Base-by-base conservation (phyloP, 2,797 vertebrate species). In the Diplodus sargus region DNA sequence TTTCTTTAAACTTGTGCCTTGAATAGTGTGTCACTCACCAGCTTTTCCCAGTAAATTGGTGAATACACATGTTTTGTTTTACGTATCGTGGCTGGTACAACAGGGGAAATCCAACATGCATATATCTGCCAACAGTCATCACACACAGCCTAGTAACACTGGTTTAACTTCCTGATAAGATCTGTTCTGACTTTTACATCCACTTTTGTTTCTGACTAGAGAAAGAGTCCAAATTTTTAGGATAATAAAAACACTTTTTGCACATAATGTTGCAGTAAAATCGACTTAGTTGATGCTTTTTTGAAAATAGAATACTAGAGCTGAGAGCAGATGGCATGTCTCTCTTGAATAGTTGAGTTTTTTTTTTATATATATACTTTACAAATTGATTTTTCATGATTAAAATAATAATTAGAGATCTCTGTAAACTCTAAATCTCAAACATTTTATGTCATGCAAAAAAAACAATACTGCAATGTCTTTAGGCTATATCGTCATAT, bases 161-260 rank as follows among this genome's bases (percentile, higher is more conserved):
- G 12, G 42, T 80, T 51, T 64, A 5, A 70, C 56, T 39, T 63
- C 49, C 58, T 60, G 17, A 45, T 72, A 4, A 30, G 28, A 20
- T 73, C n/a, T 39, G 13, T 39, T 69, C 34, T 34, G 30, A 11
- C 10, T 54, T 69, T 13, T 5, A 25, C 30, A 39, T 65, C 20
- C 39, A 22, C 43, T 60, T 66, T 39, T 4, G 10, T 18, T 13
- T 45, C 62, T 14, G 13, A 14, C 3, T 1, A 48, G 17, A 62
- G 28, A 67, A 49, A 13, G 4, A 53, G 3, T 49, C 15, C 34
- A 17, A 20, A 25, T 42, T 48, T 58, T 10, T 59, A 59, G 16
- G 25, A 6, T 1, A 12, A 49, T 20, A 42, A 54, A 1, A 39
- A 18, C 4, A 23, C 5, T 34, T 7, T 23, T 22, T 22, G 16